Evolutionary conservation across 2,797 vertebrate species (phyloP), one percentile per base, ranked within the genome.

Genomic region (Coregonus suidteri): DNA sequence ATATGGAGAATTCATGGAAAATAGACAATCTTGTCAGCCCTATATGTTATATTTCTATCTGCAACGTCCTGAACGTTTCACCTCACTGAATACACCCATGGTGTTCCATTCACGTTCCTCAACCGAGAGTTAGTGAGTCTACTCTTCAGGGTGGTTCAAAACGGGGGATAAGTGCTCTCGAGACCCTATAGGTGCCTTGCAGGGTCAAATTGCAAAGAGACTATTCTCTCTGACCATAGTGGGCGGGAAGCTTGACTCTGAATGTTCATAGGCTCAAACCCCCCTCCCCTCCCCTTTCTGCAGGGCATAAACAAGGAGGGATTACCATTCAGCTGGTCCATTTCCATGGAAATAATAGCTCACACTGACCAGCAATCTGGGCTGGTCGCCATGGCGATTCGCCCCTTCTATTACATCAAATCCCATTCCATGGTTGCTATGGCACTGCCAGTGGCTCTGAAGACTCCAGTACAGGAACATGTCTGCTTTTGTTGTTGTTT

Each of bases 331-430:
- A 91, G 90, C 88, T 90, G 92, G 86, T 91, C 80, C 62, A 56
- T 93, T 81, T 77, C 90, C 87, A 93, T 94, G 91, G 93, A 90
- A 92, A 94, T 90, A 86, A 87, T 94, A 94, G 91, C 89, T 93
- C 93, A 92, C 86, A 87, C 87, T 87, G 91, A 91, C 84, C 87
- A 83, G 87, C 86, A 88, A 90, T 88, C 84, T 77, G 81, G 86
- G 77, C 86, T 75, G 75, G 95, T 96, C 94, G 89, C 94, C 87
- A 88, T 90, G 92, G 93, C 91, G 88, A 96, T 92, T 76, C 72
- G 81, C 79, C 73, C 85, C 83, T 64, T 30, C 20, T 34, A 20
- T 93, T 93, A 95, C 90, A 93, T 94, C 90, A 92, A 35, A 73
- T 84, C 80, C 85, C 83, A 83, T 91, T 87, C 84, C 83, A 53